A percentile compares a stretch with the other conserved stretches of the same genome.
Conservation (phyloP, 2,797 vertebrate genomes). For the Todus mexicanus region DNA sequence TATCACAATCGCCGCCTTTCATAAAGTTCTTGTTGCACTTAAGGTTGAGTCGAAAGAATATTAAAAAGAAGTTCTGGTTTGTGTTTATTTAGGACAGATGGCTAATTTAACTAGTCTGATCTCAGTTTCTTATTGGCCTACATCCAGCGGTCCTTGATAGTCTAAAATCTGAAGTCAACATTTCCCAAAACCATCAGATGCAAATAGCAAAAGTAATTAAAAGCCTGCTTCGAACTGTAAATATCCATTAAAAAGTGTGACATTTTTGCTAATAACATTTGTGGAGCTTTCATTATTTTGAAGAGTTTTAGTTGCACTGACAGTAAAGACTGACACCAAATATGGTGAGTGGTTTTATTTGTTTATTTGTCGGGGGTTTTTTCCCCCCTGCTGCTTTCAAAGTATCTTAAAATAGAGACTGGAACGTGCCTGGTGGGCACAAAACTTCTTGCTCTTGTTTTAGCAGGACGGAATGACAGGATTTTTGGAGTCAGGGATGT, state of each 20-base stretch:
- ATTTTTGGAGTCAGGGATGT: not conserved
- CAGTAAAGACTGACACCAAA: conserved; percentile 51
- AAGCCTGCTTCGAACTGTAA: conserved; percentile 30
- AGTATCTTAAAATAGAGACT: not conserved
- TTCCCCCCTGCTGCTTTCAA: not conserved
- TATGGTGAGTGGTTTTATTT: not conserved
- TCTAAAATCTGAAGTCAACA: not conserved
- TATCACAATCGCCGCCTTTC: not conserved
- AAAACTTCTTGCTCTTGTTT: conserved; percentile 23
- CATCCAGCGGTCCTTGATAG: not conserved
- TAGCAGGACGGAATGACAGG: not conserved
- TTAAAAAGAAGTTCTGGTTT: not conserved
- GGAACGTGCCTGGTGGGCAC: not conserved
- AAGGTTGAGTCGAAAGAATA: not conserved
- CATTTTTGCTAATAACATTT: not conserved
- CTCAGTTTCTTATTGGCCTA: conserved; percentile 3
- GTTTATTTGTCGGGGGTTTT: not conserved
- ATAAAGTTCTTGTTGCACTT: not conserved
- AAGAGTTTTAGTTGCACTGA: conserved; percentile 13
- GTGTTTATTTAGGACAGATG: conserved; percentile 14
- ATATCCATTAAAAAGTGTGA: conserved; percentile 33
- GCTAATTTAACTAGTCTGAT: not conserved
- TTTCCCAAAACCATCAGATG: not conserved
- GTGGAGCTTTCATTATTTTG: conserved; percentile 11
- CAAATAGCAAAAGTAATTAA: conserved; percentile 47